A percentile compares a stretch with the other conserved stretches of the same genome.
Evolutionary conservation across 2,888 invertebrate genomes (phyloP).

Genomic region (Agriopis marginaria): DNA sequence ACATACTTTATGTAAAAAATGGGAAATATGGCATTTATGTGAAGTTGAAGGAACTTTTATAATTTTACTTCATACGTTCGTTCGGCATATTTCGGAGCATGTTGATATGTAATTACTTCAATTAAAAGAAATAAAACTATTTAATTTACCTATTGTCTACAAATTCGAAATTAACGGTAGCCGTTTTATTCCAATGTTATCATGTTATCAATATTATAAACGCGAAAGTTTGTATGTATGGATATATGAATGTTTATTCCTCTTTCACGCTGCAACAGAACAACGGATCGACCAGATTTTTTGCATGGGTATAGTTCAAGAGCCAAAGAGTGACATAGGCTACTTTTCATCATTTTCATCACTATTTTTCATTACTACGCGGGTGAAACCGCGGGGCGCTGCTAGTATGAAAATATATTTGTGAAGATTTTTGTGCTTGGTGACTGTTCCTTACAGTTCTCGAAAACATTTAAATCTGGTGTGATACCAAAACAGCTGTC

Average conservation of each 20-base stretch:
- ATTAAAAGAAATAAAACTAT: not conserved
- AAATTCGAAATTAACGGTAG: not conserved
- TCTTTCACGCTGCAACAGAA: too few relatives aligned
- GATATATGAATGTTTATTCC: too few relatives aligned
- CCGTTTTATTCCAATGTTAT: not conserved
- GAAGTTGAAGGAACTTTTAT: constrained; percentile 17
- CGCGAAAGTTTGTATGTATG: too few relatives aligned
- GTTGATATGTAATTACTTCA: not conserved
- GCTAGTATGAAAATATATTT: not conserved
- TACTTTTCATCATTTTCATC: too few relatives aligned
- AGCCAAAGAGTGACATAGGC: too few relatives aligned
- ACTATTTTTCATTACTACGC: too few relatives aligned
- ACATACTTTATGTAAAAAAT: constrained; percentile 8
- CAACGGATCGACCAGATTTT: too few relatives aligned
- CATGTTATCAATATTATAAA: too few relatives aligned
- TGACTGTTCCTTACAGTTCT: not conserved
- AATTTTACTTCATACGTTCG: not conserved
- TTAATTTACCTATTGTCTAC: not conserved
- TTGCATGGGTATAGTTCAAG: too few relatives aligned
- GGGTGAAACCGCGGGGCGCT: too few relatives aligned
- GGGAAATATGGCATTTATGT: constrained; percentile 9
- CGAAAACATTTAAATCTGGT: not conserved
- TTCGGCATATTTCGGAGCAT: constrained; percentile 1
- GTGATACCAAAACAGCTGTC: not conserved
- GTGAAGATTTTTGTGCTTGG: not conserved